These are phyloP conservation scores for Megathymus violae DNA, from an alignment of 1,140 invertebrate genomes.

Conservation along the genomic window DNA sequence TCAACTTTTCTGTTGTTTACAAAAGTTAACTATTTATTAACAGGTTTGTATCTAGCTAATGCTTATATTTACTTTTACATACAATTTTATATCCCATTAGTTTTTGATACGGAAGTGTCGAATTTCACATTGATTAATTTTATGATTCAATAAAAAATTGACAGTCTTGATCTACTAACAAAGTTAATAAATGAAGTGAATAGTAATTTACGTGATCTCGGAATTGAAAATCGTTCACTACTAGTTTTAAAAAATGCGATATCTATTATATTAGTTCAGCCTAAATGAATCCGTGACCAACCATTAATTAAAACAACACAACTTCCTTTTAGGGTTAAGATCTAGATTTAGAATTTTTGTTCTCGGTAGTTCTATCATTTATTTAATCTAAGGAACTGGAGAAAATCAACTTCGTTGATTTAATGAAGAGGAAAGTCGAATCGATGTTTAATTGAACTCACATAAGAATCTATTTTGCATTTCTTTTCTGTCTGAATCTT, in stretches of 20 bases:
- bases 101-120: background rate
- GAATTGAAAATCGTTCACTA: background rate
- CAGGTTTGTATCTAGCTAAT: too few relatives aligned
- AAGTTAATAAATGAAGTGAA: background rate
- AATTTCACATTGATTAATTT: slow-evolving; percentile 1
- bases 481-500: background rate
- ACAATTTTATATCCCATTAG: background rate
- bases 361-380: background rate
- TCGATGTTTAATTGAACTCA: slow-evolving; percentile 18
- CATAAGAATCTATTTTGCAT: background rate
- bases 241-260: slow-evolving; percentile 8
- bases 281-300: slow-evolving; percentile 16
- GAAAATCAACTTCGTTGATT: background rate
- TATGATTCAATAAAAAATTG: background rate
- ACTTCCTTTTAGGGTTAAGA: slow-evolving; percentile 25
- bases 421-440: slow-evolving; percentile 10
- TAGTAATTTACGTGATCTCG: background rate
- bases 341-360: slow-evolving; percentile 10
- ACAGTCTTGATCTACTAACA: background rate
- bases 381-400: background rate
- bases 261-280: background rate
- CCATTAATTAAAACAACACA: slow-evolving; percentile 2
- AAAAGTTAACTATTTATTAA: too few relatives aligned
- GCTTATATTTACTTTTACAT: too few relatives aligned
- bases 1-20: too few relatives aligned